Percentiles rank a stretch among this genome's conserved stretches.
phyloP scores from a whole-genome alignment of 2,113 vertebrate species.

The Tympanuchus pallidicinctus region DNA sequence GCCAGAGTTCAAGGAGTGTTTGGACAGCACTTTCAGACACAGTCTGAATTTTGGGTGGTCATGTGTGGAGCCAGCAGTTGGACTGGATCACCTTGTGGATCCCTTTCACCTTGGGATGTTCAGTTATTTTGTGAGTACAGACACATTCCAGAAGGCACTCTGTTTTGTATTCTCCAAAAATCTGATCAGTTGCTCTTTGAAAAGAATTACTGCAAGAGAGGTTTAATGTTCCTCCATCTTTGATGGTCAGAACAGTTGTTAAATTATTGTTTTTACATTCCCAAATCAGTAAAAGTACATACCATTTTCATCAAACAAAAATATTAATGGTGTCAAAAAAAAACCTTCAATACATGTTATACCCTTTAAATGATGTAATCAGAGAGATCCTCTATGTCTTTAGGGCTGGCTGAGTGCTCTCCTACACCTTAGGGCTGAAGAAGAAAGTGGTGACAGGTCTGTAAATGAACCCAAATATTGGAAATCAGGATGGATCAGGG shows the following conservation, averaged over 20 bases:
- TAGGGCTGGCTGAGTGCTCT: not conserved
- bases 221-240: not conserved
- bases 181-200: not conserved
- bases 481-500: not conserved
- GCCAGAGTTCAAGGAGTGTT: not conserved
- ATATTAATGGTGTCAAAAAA: not conserved
- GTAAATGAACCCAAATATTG: not conserved
- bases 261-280: not conserved
- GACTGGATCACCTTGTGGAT: not conserved
- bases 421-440: not conserved
- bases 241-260: not conserved
- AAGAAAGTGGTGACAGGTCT: not conserved
- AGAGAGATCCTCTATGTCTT: not conserved
- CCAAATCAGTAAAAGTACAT: not conserved
- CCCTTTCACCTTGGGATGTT: not conserved
- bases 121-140: not conserved
- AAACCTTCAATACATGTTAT: not conserved
- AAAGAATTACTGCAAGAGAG: not conserved
- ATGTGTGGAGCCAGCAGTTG: not conserved
- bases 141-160: not conserved
- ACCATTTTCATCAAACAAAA: not conserved
- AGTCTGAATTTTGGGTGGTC: not conserved
- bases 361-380: fast-evolving
- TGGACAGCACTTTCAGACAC: not conserved
- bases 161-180: not conserved